These are phyloP conservation scores for Thera britannica DNA, from an alignment of 2,888 invertebrate species.

Conservation along the genomic window DNA sequence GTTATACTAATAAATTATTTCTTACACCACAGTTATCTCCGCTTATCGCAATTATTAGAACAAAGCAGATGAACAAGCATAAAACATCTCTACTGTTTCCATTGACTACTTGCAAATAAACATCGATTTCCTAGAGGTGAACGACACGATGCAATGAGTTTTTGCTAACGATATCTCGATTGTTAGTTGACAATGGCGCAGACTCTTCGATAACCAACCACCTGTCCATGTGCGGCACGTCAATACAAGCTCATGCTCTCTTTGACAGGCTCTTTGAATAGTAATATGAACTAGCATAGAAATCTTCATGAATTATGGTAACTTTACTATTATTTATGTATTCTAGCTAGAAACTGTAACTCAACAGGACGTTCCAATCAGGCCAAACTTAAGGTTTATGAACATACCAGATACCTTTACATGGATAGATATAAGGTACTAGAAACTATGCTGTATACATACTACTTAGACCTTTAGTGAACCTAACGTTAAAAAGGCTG, in stretches of 20 bases:
- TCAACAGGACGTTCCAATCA: too few relatives aligned
- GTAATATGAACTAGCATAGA: too few relatives aligned
- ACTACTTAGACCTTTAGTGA: too few relatives aligned
- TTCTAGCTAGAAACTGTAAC: too few relatives aligned
- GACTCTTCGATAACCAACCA: conserved; percentile 45
- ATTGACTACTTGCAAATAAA: conserved; percentile 46
- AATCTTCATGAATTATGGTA: too few relatives aligned
- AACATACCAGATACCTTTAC: too few relatives aligned
- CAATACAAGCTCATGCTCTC: conserved; percentile 25
- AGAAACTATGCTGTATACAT: too few relatives aligned
- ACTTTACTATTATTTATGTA: too few relatives aligned
- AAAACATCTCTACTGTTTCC: conserved; percentile 43
- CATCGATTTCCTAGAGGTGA: conserved; percentile 67
- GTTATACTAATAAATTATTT: conserved; percentile 8
- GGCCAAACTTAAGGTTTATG: too few relatives aligned
- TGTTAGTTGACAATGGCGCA: conserved; percentile 59
- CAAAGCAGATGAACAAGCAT: conserved; percentile 44
- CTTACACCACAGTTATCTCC: conserved; percentile 21
- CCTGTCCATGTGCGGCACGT: conserved; percentile 33
- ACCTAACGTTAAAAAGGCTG: too few relatives aligned
- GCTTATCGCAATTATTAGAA: conserved; percentile 32
- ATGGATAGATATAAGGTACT: too few relatives aligned
- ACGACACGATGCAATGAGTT: conserved; percentile 56
- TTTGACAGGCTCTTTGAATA: conserved; percentile 19
- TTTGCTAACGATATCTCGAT: conserved; percentile 58